These are phyloP conservation scores for Pavo muticus DNA, from an alignment of 2,113 vertebrate species.

Conservation along the genomic window DNA sequence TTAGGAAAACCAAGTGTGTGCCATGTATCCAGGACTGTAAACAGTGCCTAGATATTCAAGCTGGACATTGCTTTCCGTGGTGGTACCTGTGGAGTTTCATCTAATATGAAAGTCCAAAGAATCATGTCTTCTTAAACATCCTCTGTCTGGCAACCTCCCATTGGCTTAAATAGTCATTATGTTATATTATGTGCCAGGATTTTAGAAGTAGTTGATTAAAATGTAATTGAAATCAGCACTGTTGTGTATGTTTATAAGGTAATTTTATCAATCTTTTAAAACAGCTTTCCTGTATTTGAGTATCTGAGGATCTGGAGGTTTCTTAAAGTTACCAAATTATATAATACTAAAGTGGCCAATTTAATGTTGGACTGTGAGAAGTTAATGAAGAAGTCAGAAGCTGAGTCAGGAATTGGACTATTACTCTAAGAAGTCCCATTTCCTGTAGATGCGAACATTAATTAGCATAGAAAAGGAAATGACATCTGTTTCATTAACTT, in stretches of 20 bases:
- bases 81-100: not conserved
- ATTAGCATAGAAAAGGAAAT: not conserved
- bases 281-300: not conserved
- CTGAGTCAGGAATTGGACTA: not conserved
- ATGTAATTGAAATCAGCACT: not conserved
- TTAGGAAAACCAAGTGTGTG: not conserved
- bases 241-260: not conserved
- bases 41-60: not conserved
- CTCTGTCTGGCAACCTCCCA: not conserved
- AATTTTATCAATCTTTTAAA: conserved; percentile 1
- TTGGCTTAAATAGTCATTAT: not conserved
- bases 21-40: not conserved
- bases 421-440: not conserved
- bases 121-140: not conserved
- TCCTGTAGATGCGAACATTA: not conserved
- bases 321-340: not conserved
- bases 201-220: not conserved
- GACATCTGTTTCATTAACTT: not conserved
- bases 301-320: not conserved
- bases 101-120: not conserved
- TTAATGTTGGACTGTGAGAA: not conserved
- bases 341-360: not conserved
- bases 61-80: not conserved
- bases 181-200: not conserved
- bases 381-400: not conserved